Evolutionary conservation across 2,113 vertebrate species (phyloP).

Genomic region (Ornithorhynchus anatinus): DNA sequence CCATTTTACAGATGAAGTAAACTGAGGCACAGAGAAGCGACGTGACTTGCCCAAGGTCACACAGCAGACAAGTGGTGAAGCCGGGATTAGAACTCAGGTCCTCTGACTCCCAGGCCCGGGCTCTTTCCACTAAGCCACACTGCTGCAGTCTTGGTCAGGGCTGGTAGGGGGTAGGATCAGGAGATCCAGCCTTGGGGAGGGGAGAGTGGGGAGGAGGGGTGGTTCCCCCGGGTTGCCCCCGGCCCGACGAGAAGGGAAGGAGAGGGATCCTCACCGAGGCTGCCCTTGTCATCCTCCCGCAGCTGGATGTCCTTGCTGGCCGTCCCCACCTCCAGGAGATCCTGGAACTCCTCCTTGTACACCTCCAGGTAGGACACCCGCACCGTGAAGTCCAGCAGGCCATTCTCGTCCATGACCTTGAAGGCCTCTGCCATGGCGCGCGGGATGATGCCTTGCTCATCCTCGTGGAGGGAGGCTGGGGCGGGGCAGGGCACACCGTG

Average conservation of each 20-base stretch:
- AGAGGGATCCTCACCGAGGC: constrained; percentile 78
- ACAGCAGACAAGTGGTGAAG: too few species aligned
- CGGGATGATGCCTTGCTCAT: constrained; percentile 94
- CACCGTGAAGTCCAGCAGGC: constrained; percentile 88
- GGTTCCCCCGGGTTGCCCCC: neutral
- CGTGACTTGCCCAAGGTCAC: too few species aligned
- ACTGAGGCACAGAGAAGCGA: too few species aligned
- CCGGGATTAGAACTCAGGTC: too few species aligned
- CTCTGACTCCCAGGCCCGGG: too few species aligned
- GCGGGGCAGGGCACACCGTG: neutral
- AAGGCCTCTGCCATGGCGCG: constrained; percentile 93
- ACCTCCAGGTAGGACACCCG: constrained; percentile 95
- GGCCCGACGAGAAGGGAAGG: neutral
- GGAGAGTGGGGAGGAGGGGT: too few species aligned
- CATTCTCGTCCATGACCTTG: constrained; percentile 94
- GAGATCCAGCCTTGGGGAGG: too few species aligned
- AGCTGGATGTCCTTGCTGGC: constrained; percentile 95
- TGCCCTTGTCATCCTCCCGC: constrained; percentile 93
- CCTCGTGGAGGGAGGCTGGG: constrained; percentile 88
- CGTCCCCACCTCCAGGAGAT: constrained; percentile 92
- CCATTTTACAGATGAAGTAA: too few species aligned
- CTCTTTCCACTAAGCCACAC: too few species aligned
- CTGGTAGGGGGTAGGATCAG: too few species aligned
- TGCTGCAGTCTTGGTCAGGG: too few species aligned
- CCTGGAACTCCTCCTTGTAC: constrained; percentile 96